phyloP scores from a whole-genome alignment of 2,888 invertebrate genomes.

The Erebia ligea region DNA sequence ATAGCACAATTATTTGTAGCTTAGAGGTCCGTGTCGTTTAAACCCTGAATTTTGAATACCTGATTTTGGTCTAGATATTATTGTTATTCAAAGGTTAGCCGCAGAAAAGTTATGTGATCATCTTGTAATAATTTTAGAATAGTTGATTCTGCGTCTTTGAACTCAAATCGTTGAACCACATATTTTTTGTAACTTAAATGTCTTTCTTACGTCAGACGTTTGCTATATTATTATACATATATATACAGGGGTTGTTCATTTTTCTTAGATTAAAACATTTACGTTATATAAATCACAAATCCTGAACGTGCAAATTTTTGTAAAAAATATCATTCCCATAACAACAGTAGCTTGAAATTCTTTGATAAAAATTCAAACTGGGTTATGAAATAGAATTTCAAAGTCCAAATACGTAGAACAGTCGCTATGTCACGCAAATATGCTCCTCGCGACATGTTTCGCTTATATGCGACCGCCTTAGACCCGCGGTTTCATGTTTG shows the following conservation, averaged over 20 bases:
- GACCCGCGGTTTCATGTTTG: slow-evolving; percentile 38
- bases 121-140: too few relatives aligned
- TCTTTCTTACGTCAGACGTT: too few relatives aligned
- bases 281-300: not conserved
- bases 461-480: slow-evolving; percentile 37
- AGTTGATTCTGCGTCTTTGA: too few relatives aligned
- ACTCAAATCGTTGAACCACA: too few relatives aligned
- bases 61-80: not conserved
- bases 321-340: not conserved
- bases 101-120: too few relatives aligned
- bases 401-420: slow-evolving; percentile 38
- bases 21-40: not conserved
- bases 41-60: not conserved
- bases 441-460: slow-evolving; percentile 39
- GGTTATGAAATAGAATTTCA: slow-evolving; percentile 40
- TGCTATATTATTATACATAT: too few relatives aligned
- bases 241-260: not conserved
- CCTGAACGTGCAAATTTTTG: not conserved
- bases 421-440: slow-evolving; percentile 42
- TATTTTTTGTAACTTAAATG: too few relatives aligned
- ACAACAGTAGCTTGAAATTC: slow-evolving; percentile 17
- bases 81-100: not conserved
- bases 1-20: not conserved
- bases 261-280: too few relatives aligned
- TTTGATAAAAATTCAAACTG: slow-evolving; percentile 36